These are phyloP conservation scores for Ophioninae sp. DNA, from an alignment of 2,888 invertebrate genomes.

Conservation along the genomic window DNA sequence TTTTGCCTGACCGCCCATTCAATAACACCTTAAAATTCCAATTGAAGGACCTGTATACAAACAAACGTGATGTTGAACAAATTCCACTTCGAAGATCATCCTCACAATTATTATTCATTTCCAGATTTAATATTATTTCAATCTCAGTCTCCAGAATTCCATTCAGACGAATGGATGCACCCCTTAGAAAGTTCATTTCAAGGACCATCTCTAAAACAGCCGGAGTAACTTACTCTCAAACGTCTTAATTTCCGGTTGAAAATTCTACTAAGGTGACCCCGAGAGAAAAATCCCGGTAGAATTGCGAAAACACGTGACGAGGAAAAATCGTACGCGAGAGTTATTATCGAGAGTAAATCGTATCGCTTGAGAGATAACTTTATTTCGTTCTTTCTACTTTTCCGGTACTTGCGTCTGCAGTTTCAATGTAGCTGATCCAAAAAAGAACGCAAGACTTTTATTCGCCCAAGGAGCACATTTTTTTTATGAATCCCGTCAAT, in stretches of 20 bases:
- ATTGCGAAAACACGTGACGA: constrained; percentile 30
- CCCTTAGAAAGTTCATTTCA: no score
- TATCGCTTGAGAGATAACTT: constrained; percentile 48
- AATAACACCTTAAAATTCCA: no score
- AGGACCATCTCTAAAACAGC: neutral
- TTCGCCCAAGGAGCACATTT: constrained; percentile 11
- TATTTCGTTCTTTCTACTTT: constrained; percentile 49
- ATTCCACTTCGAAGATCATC: no score
- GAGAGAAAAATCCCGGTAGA: constrained; percentile 33
- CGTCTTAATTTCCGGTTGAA: constrained; percentile 43
- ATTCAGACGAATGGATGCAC: no score
- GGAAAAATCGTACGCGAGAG: constrained; percentile 43
- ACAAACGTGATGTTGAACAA: no score
- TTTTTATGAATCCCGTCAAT: neutral
- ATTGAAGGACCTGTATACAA: no score
- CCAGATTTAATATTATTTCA: no score
- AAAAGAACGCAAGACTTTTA: constrained; percentile 11
- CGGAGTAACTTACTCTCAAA: constrained; percentile 7
- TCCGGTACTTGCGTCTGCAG: constrained; percentile 21
- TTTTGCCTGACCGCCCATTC: no score
- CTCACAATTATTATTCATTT: no score
- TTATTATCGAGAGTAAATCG: constrained; percentile 54
- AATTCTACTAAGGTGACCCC: constrained; percentile 35
- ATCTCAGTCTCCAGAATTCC: no score
- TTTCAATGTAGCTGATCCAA: constrained; percentile 18